Conservation (phyloP, 2,888 invertebrate genomes). For the Zootermopsis nevadensis region DNA sequence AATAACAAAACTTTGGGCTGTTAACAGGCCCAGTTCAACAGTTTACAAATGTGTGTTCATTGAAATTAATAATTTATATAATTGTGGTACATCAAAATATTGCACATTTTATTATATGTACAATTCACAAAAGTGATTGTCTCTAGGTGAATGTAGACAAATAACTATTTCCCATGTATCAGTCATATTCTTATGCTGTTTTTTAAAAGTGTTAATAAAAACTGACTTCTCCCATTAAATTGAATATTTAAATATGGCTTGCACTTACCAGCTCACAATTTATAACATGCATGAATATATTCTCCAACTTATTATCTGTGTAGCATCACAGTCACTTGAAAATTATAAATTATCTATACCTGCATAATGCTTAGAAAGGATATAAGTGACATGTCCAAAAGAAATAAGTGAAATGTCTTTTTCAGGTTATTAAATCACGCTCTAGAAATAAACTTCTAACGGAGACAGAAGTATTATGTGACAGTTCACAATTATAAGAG, state of each 20-base stretch:
- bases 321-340: too few species aligned
- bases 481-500: too few species aligned
- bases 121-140: conserved; percentile 9
- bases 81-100: conserved; percentile 7
- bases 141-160: neutral
- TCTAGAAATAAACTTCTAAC: too few species aligned
- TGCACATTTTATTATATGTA: neutral
- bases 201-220: neutral
- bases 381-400: too few species aligned
- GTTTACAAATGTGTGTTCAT: neutral
- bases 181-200: neutral
- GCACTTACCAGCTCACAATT: too few species aligned
- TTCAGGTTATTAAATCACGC: too few species aligned
- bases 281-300: too few species aligned
- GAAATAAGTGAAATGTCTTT: too few species aligned
- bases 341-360: too few species aligned
- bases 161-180: neutral
- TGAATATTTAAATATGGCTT: neutral
- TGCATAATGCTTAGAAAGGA: too few species aligned
- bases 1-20: neutral
- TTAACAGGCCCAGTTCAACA: conserved; percentile 3
- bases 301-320: too few species aligned
- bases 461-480: too few species aligned
- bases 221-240: neutral
- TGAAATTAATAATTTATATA: neutral